phyloP scores from a whole-genome alignment of 2,797 vertebrate species.

The Phoebastria nigripes region DNA sequence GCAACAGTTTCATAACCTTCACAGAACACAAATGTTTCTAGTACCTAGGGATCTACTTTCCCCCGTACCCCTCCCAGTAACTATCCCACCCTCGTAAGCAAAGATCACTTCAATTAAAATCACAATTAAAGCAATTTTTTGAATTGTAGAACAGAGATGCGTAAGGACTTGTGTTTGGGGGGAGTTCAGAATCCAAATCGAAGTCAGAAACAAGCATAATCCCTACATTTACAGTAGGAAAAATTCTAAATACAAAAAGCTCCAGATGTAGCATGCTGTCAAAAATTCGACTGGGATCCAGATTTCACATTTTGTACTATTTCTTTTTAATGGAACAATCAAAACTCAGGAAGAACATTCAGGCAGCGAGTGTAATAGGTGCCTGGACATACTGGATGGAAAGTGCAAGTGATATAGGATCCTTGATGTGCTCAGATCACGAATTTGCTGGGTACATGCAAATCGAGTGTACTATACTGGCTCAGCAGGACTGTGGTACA shows the following conservation, averaged over 20 bases:
- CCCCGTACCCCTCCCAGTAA: not conserved
- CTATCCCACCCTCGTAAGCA: not conserved
- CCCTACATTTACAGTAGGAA: not conserved
- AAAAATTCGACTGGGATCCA: not conserved
- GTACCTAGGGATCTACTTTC: not conserved
- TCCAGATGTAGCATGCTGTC: not conserved
- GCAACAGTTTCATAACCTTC: not conserved
- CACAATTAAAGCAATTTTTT: not conserved
- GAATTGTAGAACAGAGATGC: not conserved
- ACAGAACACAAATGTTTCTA: not conserved
- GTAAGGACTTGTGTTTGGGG: not conserved
- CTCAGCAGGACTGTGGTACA: not conserved
- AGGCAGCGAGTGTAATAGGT: not conserved
- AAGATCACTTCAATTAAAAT: not conserved
- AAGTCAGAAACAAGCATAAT: not conserved
- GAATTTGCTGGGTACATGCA: accelerated
- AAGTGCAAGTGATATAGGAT: not conserved
- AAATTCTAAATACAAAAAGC: not conserved
- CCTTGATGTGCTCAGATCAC: no score
- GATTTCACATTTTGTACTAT: not conserved
- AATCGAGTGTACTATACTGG: accelerated
- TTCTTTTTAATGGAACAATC: not conserved
- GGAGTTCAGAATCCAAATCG: not conserved
- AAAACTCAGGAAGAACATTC: not conserved
- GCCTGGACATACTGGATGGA: not conserved